Percentiles rank a stretch among this genome's conserved stretches.
Evolutionary conservation across 1,140 invertebrate genomes (phyloP).

Genomic region (Drosophila repleta): DNA sequence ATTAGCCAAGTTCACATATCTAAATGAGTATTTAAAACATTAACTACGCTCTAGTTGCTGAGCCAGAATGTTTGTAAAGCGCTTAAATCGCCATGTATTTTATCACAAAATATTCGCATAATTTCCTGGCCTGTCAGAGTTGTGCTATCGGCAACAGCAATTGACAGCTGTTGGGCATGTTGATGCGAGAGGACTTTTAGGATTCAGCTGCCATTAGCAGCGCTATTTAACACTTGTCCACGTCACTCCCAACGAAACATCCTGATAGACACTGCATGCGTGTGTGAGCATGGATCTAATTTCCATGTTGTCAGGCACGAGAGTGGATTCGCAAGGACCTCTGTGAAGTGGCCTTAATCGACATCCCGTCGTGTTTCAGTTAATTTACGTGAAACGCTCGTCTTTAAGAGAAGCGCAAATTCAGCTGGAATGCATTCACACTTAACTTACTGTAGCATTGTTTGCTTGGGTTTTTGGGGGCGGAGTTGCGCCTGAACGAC

Average conservation of each 20-base stretch:
- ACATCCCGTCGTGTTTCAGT: constrained; percentile 18
- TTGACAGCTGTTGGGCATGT: constrained; percentile 29
- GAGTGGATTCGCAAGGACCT: constrained; percentile 5
- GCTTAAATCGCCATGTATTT: constrained; percentile 1
- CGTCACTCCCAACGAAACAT: constrained; percentile 1
- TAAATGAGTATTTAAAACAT: no score
- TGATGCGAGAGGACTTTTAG: constrained; percentile 19
- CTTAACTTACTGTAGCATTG: constrained; percentile 51
- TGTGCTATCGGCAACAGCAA: constrained; percentile 20
- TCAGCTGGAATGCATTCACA: constrained; percentile 44
- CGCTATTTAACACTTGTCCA: constrained; percentile 26
- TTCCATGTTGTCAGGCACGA: constrained; percentile 37
- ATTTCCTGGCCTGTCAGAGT: constrained; percentile 40
- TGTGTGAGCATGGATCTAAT: constrained; percentile 21
- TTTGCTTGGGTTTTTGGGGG: constrained; percentile 13
- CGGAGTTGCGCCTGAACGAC: constrained; percentile 44
- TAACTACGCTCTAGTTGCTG: no score
- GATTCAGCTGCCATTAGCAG: constrained; percentile 29
- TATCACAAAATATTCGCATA: constrained; percentile 32
- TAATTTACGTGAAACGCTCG: constrained; percentile 29
- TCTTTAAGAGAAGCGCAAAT: constrained; percentile 35
- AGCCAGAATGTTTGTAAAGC: not conserved
- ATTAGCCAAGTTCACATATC: no score
- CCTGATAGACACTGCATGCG: not conserved
- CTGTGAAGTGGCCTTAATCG: constrained; percentile 14